These are phyloP conservation scores for Brachirus orientalis DNA, from an alignment of 2,113 vertebrate species.

Conservation along the genomic window DNA sequence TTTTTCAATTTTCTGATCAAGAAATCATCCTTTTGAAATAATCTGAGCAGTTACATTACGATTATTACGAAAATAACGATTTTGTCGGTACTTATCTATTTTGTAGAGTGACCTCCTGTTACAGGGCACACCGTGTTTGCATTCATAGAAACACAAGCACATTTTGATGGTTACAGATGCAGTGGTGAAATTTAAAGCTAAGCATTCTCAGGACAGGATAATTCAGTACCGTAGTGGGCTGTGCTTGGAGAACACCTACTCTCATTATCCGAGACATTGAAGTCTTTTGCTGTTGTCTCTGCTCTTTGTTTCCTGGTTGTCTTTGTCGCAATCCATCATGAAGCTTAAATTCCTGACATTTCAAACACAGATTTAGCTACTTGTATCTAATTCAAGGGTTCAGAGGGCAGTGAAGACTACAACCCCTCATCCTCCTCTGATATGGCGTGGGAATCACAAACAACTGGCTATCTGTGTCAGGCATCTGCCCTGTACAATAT, in stretches of 20 bases:
- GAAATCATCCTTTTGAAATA: constrained; percentile 17
- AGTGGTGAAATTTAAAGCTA: constrained; percentile 16
- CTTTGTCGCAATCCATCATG: not conserved
- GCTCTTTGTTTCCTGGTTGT: no score
- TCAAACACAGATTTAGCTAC: not conserved
- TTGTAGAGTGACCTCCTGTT: constrained; percentile 45
- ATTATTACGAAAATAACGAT: not conserved
- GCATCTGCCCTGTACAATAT: constrained; percentile 46
- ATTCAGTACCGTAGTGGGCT: constrained; percentile 31
- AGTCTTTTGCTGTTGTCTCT: no score
- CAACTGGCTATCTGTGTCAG: constrained; percentile 56
- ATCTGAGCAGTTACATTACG: not conserved
- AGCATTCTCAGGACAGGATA: not conserved
- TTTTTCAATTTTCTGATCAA: not conserved
- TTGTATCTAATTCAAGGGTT: constrained; percentile 19
- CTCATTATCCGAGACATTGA: no score
- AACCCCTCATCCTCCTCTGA: not conserved
- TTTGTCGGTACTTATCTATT: constrained; percentile 39
- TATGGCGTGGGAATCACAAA: constrained; percentile 52
- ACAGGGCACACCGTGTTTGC: constrained; percentile 22
- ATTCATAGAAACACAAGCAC: constrained; percentile 38
- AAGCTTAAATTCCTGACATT: not conserved
- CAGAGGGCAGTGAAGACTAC: not conserved
- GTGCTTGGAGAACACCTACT: constrained; percentile 21
- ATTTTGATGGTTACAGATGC: constrained; percentile 16